A percentile compares a stretch with the other conserved stretches of the same genome.
These are phyloP conservation scores for Muscicapa adusta DNA, from an alignment of 2,113 vertebrate species.

Conservation along the genomic window DNA sequence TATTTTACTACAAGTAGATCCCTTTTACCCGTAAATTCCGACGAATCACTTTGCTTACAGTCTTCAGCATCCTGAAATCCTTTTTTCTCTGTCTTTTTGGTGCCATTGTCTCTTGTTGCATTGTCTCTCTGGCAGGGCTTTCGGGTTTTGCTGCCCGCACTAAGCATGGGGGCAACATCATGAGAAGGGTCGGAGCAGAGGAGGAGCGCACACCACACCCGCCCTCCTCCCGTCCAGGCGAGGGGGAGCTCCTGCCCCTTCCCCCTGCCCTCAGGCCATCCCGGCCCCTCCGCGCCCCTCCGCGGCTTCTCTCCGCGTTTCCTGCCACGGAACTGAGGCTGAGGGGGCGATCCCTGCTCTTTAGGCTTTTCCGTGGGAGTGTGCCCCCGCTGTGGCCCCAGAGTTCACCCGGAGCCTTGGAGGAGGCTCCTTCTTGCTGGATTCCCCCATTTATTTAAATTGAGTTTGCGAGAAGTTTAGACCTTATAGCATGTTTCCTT, in stretches of 20 bases:
- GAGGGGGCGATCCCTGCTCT: not conserved
- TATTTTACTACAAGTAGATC: not conserved
- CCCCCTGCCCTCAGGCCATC: not conserved
- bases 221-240: too few relatives aligned
- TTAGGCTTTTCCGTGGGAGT: not conserved
- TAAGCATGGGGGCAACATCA: not conserved
- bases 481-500: not conserved
- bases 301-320: not conserved
- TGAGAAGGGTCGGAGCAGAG: not conserved
- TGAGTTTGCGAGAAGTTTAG: not conserved
- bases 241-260: not conserved
- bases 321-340: not conserved
- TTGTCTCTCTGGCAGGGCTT: not conserved
- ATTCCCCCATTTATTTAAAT: not conserved
- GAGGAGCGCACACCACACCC: not conserved
- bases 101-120: constrained; percentile 33
- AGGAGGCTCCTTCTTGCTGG: not conserved
- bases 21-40: not conserved
- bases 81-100: not conserved
- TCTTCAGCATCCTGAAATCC: not conserved
- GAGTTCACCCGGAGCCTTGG: not conserved
- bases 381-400: not conserved
- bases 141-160: not conserved
- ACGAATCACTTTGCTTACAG: not conserved
- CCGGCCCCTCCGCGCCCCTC: not conserved